phyloP scores from a whole-genome alignment of 2,888 invertebrate genomes.

The Allacma fusca region DNA sequence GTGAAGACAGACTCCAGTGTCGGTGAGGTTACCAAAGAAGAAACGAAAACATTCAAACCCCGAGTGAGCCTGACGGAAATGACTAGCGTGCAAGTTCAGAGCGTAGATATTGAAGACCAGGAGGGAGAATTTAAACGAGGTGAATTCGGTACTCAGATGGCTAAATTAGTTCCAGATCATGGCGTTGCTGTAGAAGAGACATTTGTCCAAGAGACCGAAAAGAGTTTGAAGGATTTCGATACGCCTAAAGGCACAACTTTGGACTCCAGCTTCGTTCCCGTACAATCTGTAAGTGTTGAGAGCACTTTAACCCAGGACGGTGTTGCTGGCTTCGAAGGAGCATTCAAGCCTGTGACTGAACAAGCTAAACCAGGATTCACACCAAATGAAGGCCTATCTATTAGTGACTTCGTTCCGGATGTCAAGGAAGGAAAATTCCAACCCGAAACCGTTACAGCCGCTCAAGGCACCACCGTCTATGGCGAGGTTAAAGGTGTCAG shows the following conservation, averaged over 20 bases:
- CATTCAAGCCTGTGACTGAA: conserved; percentile 39
- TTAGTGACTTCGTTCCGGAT: conserved; percentile 9
- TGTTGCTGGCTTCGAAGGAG: conserved; percentile 23
- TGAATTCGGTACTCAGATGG: conserved; percentile 31
- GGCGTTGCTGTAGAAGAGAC: conserved; percentile 25
- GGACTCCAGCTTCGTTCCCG: conserved; percentile 33
- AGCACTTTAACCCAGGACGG: conserved; percentile 16
- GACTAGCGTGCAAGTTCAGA: conserved; percentile 24
- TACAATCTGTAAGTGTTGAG: not conserved
- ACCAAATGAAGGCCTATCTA: conserved; percentile 12
- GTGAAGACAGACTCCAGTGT: conserved; percentile 28
- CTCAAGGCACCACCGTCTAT: conserved; percentile 35
- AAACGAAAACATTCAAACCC: conserved; percentile 22
- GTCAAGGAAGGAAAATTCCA: conserved; percentile 29
- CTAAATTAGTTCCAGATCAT: conserved; percentile 31
- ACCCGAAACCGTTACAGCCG: not conserved
- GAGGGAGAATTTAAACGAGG: conserved; percentile 36
- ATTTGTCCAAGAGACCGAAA: conserved; percentile 34
- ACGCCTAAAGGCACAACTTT: conserved; percentile 15
- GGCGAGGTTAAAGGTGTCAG: conserved; percentile 34
- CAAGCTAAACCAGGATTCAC: conserved; percentile 8
- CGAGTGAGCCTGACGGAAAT: conserved; percentile 34
- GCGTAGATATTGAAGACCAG: conserved; percentile 22
- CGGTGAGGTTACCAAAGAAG: conserved; percentile 34
- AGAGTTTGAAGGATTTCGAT: conserved; percentile 18